Conservation (phyloP, 1,140 invertebrate genomes). For the Drosophila leontia region DNA sequence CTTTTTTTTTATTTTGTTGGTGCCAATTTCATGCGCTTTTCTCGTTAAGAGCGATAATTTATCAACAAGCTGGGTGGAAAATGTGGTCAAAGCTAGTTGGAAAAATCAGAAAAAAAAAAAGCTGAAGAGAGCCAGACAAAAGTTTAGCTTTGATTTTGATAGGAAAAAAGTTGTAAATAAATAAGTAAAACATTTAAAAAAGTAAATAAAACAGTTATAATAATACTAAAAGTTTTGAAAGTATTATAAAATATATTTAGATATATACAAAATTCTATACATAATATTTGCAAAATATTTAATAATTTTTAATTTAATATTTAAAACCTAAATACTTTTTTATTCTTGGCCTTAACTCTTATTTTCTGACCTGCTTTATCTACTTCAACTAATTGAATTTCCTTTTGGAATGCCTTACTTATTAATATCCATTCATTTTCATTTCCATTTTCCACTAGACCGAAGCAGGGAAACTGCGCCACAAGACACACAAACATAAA, state of each 20-base stretch:
- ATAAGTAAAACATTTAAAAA: neutral
- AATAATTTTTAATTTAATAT: neutral
- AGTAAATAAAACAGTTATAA: no score
- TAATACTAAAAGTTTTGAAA: no score
- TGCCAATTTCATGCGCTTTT: conserved; percentile 61
- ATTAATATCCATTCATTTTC: conserved; percentile 11
- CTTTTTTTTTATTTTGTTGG: conserved; percentile 11
- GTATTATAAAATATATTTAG: no score
- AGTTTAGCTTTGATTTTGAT: conserved; percentile 4
- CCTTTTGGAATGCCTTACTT: neutral
- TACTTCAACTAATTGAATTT: conserved; percentile 12
- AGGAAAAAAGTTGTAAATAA: neutral
- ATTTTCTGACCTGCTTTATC: neutral
- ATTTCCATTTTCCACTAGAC: conserved; percentile 18
- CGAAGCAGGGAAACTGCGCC: conserved; percentile 32
- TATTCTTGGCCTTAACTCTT: neutral
- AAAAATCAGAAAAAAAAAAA: neutral
- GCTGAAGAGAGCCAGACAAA: conserved; percentile 1
- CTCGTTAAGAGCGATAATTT: conserved; percentile 59
- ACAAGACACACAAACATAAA: neutral
- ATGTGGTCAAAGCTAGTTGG: conserved; percentile 6
- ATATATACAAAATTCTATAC: no score
- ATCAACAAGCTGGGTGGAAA: conserved; percentile 36
- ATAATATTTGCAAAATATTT: no score
- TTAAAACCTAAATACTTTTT: neutral